These are phyloP conservation scores for Desmodus rotundus DNA, from an alignment of 2,113 vertebrate genomes.

Conservation along the genomic window DNA sequence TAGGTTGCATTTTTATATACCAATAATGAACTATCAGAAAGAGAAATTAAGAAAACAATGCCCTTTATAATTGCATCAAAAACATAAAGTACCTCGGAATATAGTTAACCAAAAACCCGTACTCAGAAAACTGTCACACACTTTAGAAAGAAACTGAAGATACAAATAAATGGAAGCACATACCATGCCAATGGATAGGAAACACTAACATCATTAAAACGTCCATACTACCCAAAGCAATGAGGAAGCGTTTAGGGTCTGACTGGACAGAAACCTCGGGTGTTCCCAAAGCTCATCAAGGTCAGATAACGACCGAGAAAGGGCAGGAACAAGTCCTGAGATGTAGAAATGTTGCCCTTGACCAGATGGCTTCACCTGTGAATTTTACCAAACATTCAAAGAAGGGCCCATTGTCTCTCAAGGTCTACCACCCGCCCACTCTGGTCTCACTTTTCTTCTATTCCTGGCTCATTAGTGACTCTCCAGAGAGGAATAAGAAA, in stretches of 20 bases:
- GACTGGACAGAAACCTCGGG: not conserved
- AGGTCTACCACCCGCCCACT: not conserved
- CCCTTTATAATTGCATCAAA: not conserved
- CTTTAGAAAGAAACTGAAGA: too few relatives aligned
- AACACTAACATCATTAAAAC: not conserved
- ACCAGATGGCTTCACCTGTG: not conserved
- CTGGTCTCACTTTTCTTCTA: not conserved
- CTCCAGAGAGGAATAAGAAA: not conserved
- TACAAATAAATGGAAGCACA: too few relatives aligned
- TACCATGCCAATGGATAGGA: not conserved
- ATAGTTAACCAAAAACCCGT: too few relatives aligned
- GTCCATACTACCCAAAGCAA: not conserved
- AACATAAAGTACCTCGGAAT: not conserved
- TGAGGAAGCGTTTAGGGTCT: not conserved
- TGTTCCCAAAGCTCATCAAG: not conserved
- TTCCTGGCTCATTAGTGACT: not conserved
- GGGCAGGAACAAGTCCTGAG: not conserved
- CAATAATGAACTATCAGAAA: not conserved
- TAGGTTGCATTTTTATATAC: not conserved
- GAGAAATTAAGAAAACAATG: not conserved
- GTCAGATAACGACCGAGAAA: not conserved
- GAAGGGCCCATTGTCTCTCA: not conserved
- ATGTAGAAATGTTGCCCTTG: not conserved
- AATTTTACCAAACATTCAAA: not conserved
- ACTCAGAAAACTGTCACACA: too few relatives aligned